Evolutionary conservation across 2,113 vertebrate species (phyloP).

Genomic region (Drymodes brunneopygia): DNA sequence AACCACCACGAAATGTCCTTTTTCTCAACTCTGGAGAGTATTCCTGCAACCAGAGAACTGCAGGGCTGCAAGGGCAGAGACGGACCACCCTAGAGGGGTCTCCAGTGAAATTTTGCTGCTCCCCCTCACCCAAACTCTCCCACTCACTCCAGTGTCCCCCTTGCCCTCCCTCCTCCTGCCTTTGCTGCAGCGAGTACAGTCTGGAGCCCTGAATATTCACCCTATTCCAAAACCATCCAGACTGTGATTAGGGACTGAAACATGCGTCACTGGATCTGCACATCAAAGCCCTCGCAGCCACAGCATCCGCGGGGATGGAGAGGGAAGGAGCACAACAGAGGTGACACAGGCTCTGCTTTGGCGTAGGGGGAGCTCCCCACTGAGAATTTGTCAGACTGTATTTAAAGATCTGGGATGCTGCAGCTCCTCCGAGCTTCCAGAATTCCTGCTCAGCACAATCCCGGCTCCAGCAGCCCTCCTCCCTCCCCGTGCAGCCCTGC

Average conservation of each 20-base stretch:
- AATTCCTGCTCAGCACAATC: slow-evolving; percentile 14
- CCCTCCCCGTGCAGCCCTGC: background rate
- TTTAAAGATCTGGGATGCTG: slow-evolving; percentile 1
- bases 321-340: background rate
- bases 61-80: background rate
- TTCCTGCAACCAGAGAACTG: background rate
- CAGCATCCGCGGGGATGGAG: background rate
- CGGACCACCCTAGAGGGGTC: background rate
- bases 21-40: background rate
- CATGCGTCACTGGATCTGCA: background rate
- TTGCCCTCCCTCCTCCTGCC: background rate
- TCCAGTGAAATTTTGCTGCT: background rate
- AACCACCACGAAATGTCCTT: background rate
- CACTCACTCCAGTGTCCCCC: background rate
- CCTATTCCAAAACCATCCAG: background rate
- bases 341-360: background rate
- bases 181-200: background rate
- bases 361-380: slow-evolving; percentile 5
- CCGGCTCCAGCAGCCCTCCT: background rate
- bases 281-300: slow-evolving; percentile 18
- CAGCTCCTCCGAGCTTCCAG: background rate
- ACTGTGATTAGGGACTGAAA: background rate
- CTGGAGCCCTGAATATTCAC: background rate
- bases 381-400: background rate
- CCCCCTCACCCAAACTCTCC: background rate